Evolutionary conservation across 2,113 vertebrate genomes (phyloP).

Genomic region (Montifringilla adamsi): DNA sequence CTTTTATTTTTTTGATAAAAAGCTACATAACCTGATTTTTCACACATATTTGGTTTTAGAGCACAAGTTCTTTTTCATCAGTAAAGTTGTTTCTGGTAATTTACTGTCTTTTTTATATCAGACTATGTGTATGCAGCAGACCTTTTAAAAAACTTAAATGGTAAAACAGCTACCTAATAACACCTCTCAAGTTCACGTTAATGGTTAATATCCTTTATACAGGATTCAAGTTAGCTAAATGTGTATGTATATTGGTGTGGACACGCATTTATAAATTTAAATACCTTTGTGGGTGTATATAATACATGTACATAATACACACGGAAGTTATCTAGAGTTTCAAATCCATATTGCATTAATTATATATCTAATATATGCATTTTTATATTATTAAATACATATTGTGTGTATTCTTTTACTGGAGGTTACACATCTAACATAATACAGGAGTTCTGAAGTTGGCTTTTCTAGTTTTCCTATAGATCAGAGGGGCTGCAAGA

Average conservation of each 20-base stretch:
- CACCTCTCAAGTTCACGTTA: background rate
- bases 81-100: background rate
- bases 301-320: too few relatives aligned
- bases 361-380: background rate
- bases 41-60: background rate
- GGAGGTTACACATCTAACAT: background rate
- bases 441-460: background rate
- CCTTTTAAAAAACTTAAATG: background rate
- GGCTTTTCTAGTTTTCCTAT: background rate
- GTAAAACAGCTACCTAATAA: background rate
- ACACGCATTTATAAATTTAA: background rate
- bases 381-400: background rate
- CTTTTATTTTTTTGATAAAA: background rate
- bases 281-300: accelerated
- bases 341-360: background rate
- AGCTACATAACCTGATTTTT: background rate
- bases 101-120: background rate
- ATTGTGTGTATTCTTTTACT: background rate
- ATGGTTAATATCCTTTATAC: background rate
- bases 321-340: background rate
- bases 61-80: background rate
- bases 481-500: background rate
- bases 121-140: background rate
- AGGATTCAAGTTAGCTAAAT: background rate
- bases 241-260: too few relatives aligned